A percentile compares a stretch with the other conserved stretches of the same genome.
phyloP scores from a whole-genome alignment of 1,140 invertebrate species.

The Polyergus mexicanus region DNA sequence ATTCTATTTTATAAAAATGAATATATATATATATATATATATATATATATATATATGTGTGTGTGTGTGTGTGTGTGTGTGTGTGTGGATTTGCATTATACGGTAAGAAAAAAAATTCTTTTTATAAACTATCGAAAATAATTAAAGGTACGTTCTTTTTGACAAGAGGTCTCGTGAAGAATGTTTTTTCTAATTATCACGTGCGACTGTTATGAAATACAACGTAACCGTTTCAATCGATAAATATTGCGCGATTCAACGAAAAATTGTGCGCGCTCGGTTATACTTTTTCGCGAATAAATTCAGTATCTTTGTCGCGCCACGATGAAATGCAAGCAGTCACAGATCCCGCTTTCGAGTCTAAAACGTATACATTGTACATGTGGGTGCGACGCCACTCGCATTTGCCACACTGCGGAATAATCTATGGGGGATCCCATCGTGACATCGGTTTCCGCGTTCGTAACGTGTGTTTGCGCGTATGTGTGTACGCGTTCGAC shows the following conservation, averaged over 20 bases:
- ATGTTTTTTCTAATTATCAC: conserved; percentile 7
- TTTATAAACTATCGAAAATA: conserved; percentile 1
- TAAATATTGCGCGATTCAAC: conserved; percentile 1
- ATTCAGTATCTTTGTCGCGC: conserved; percentile 24
- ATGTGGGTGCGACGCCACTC: conserved; percentile 43
- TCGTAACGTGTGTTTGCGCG: conserved; percentile 16
- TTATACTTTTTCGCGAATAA: conserved; percentile 34
- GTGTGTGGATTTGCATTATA: neutral
- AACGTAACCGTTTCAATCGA: neutral
- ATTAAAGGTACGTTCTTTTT: neutral
- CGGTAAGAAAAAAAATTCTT: neutral
- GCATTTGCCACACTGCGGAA: conserved; percentile 55
- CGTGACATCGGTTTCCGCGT: conserved; percentile 51
- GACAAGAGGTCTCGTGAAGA: neutral
- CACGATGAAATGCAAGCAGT: conserved; percentile 33
- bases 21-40: neutral
- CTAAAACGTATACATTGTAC: conserved; percentile 55
- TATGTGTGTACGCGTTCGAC: conserved; percentile 37
- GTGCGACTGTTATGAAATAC: neutral
- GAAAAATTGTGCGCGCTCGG: neutral
- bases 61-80: too few relatives aligned
- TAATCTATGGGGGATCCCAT: conserved; percentile 62
- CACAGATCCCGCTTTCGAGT: conserved; percentile 29
- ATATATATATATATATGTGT: neutral
- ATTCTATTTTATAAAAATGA: conserved; percentile 17